Evolutionary conservation across 2,888 invertebrate species (phyloP).

Genomic region (Lycocerus yunnanus): DNA sequence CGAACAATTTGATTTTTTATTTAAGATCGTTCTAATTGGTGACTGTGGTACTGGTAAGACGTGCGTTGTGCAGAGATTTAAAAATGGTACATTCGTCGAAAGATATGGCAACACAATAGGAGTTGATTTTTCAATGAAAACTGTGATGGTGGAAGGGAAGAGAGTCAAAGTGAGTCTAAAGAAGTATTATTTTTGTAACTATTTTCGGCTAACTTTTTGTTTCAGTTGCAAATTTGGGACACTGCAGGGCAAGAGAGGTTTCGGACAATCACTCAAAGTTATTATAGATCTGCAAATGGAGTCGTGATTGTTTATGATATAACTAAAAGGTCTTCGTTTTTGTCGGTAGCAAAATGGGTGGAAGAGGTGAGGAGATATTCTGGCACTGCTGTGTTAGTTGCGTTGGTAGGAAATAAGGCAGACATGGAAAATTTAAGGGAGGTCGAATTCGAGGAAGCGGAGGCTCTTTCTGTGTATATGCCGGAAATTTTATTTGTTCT

Average conservation of each 20-base stretch:
- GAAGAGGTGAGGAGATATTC: slow-evolving; percentile 95
- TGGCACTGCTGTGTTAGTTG: slow-evolving; percentile 86
- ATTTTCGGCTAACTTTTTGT: slow-evolving; percentile 27
- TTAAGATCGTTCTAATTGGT: slow-evolving; percentile 93
- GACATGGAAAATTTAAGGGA: slow-evolving; percentile 81
- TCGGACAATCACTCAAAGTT: slow-evolving; percentile 95
- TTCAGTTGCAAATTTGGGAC: slow-evolving; percentile 93
- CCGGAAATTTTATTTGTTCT: slow-evolving; percentile 85
- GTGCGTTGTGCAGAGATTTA: slow-evolving; percentile 93
- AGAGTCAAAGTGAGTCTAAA: slow-evolving; percentile 79
- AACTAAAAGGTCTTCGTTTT: slow-evolving; percentile 88
- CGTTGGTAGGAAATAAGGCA: slow-evolving; percentile 92
- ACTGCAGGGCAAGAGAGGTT: slow-evolving; percentile 97
- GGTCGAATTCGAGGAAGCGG: slow-evolving; percentile 85
- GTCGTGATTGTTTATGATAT: slow-evolving; percentile 97
- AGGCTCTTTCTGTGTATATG: slow-evolving; percentile 82
- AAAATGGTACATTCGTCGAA: slow-evolving; percentile 94
- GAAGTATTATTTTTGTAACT: background rate
- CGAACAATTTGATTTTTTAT: slow-evolving; percentile 89
- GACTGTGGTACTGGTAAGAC: slow-evolving; percentile 92
- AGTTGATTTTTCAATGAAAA: slow-evolving; percentile 99
- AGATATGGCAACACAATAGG: slow-evolving; percentile 96
- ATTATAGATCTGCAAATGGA: slow-evolving; percentile 95
- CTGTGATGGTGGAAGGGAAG: slow-evolving; percentile 89
- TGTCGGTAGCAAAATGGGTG: slow-evolving; percentile 92